Evolutionary conservation across 2,113 vertebrate species (phyloP).

Genomic region (Microtus richardsoni): DNA sequence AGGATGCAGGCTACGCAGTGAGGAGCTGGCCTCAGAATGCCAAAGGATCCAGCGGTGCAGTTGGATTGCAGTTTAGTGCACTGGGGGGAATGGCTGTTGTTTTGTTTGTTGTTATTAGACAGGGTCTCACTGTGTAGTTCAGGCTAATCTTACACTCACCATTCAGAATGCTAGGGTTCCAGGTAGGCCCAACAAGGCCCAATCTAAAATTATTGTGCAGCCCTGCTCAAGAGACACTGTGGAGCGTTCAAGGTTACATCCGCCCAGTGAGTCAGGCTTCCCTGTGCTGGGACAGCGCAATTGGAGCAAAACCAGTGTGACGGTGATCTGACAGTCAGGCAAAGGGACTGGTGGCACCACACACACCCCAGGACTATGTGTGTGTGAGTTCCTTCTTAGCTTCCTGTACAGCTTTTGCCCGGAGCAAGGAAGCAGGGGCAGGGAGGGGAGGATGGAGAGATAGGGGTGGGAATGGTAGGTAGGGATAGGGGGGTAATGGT

Average conservation of each 20-base stretch:
- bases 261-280: neutral
- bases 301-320: rapidly evolving
- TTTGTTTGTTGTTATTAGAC: neutral
- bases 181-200: neutral
- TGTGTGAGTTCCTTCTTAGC: neutral
- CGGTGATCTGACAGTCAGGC: rapidly evolving
- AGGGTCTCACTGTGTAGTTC: neutral
- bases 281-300: neutral
- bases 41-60: neutral
- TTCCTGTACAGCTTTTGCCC: neutral
- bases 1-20: neutral
- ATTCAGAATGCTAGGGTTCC: neutral
- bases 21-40: neutral
- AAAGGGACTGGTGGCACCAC: rapidly evolving
- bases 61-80: neutral
- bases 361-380: rapidly evolving
- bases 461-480: no score
- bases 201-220: neutral
- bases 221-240: neutral
- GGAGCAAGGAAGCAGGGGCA: no score
- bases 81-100: neutral
- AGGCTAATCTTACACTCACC: neutral
- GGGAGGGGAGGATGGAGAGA: no score
- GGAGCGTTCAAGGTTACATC: neutral
- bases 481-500: neutral